Evolutionary conservation across 2,113 vertebrate genomes (phyloP).

Genomic region (Cryptotis parvus): DNA sequence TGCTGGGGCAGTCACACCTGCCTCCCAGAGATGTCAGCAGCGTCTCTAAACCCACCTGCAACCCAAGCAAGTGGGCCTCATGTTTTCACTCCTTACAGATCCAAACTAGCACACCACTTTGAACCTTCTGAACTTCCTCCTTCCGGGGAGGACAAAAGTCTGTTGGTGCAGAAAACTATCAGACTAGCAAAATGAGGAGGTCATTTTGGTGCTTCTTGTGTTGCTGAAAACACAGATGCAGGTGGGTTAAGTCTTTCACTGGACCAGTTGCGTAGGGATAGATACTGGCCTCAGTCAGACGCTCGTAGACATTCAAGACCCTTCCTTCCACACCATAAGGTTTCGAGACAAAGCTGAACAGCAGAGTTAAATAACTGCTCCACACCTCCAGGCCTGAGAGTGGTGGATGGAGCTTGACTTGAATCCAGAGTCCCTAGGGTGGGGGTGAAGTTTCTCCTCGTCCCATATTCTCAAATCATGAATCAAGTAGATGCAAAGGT

Average conservation of each 20-base stretch:
- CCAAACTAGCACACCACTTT: neutral
- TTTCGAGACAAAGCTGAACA: neutral
- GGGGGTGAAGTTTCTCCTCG: neutral
- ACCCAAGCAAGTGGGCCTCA: slow-evolving; percentile 55
- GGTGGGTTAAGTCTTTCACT: neutral
- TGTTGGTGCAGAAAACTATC: neutral
- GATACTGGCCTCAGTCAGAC: neutral
- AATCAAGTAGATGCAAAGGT: rapidly evolving
- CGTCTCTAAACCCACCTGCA: neutral
- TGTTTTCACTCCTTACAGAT: slow-evolving; percentile 65
- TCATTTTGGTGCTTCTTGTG: neutral
- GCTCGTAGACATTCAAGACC: rapidly evolving
- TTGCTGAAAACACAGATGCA: neutral
- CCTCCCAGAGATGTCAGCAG: neutral
- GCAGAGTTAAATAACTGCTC: neutral
- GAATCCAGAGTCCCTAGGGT: neutral
- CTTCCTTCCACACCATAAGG: too few species aligned
- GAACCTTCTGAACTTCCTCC: slow-evolving; percentile 11
- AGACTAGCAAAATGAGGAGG: neutral
- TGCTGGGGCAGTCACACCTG: slow-evolving; percentile 38
- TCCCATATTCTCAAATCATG: neutral
- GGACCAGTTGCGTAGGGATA: neutral
- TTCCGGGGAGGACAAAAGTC: neutral
- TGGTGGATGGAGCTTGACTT: too few species aligned
- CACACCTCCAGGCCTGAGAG: rapidly evolving